Conservation (phyloP, 2,113 vertebrate species). For the Myotis brandtii region DNA sequence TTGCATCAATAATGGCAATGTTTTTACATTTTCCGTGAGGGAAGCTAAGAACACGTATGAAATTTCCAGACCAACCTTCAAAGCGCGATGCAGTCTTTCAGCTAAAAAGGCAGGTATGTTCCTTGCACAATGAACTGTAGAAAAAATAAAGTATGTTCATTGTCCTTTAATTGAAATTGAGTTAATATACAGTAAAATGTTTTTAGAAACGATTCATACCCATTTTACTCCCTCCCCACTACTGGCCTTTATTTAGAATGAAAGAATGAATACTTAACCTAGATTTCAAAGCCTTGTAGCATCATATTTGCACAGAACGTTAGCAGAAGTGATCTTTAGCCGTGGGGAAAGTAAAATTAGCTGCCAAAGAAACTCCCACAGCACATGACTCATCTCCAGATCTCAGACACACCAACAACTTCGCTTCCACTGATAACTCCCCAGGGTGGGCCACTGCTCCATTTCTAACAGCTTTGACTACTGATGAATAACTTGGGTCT, state of each 20-base stretch:
- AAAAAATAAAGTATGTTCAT: constrained; percentile 55
- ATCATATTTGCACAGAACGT: background rate
- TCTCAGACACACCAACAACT: constrained; percentile 11
- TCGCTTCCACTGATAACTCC: background rate
- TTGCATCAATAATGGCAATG: background rate
- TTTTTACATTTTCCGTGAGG: constrained; percentile 8
- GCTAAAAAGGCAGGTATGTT: constrained; percentile 91
- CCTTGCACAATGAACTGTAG: constrained; percentile 91
- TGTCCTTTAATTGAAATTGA: constrained; percentile 28
- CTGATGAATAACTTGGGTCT: background rate
- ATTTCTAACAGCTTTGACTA: background rate
- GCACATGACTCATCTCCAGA: constrained; percentile 52
- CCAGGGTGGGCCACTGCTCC: background rate
- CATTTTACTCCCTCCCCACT: background rate
- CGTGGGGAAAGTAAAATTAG: constrained; percentile 54
- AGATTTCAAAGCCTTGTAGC: constrained; percentile 25
- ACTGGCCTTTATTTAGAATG: constrained; percentile 36
- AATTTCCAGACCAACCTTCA: constrained; percentile 87
- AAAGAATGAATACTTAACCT: background rate
- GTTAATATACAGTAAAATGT: background rate
- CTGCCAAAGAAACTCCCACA: constrained; percentile 52
- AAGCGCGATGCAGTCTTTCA: constrained; percentile 88
- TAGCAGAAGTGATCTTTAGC: constrained; percentile 42
- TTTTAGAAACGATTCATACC: background rate
- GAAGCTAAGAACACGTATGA: background rate